These are phyloP conservation scores for Sebastes steindachneri DNA, from an alignment of 2,797 vertebrate genomes.

Conservation along the genomic window DNA sequence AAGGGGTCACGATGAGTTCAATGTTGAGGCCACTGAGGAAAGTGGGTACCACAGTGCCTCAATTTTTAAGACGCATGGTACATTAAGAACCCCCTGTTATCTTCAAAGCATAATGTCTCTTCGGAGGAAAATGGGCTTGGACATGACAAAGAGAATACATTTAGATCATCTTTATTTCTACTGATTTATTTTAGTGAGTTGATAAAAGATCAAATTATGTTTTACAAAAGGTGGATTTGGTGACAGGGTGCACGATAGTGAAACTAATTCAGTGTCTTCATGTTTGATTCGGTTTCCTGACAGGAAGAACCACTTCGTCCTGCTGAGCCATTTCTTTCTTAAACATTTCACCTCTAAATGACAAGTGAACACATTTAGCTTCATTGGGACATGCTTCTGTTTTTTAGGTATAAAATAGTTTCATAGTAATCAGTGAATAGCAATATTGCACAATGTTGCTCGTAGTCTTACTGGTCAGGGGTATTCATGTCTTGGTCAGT, in stretches of 20 bases:
- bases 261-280: too few relatives aligned
- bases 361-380: not conserved
- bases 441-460: not conserved
- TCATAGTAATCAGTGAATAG: too few relatives aligned
- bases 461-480: not conserved
- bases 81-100: constrained; percentile 2
- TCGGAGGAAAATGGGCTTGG: not conserved
- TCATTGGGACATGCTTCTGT: not conserved
- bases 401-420: too few relatives aligned
- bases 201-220: accelerated
- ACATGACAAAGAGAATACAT: not conserved
- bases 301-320: not conserved
- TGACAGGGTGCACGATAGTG: too few relatives aligned
- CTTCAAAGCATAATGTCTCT: not conserved
- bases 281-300: not conserved
- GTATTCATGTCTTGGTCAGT: not conserved
- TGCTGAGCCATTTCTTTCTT: not conserved
- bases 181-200: not conserved
- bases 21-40: not conserved
- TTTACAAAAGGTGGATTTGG: not conserved
- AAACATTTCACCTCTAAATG: not conserved
- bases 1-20: constrained; percentile 40
- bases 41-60: not conserved
- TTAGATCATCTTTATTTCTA: not conserved
- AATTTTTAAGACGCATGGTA: not conserved